A percentile compares a stretch with the other conserved stretches of the same genome.
Conservation (phyloP, 2,797 vertebrate species). For the Chaetophractus vellerosus region DNA sequence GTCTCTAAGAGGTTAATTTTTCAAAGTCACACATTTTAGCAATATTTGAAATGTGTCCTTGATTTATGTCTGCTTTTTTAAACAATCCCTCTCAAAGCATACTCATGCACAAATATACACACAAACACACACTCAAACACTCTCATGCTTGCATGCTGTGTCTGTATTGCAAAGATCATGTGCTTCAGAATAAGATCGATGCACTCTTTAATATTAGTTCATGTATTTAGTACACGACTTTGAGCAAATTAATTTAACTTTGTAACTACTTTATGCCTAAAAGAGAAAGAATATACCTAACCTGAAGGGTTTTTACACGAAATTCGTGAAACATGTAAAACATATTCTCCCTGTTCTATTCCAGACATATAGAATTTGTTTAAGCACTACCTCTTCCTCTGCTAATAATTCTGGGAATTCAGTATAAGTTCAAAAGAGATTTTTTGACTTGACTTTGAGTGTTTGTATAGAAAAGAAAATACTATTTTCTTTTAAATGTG, state of each 20-base stretch:
- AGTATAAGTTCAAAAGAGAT: background rate
- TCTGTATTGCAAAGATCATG: background rate
- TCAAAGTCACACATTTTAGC: background rate
- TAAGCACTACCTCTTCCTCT: background rate
- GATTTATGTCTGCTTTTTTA: slow-evolving; percentile 28
- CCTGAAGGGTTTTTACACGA: background rate
- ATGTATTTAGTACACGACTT: background rate
- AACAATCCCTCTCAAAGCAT: background rate
- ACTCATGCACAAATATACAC: background rate
- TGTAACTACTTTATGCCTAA: slow-evolving; percentile 12
- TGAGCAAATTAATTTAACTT: background rate
- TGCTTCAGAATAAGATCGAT: background rate
- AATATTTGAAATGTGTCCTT: background rate
- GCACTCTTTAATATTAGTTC: background rate
- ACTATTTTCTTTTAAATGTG: background rate
- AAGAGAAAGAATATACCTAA: background rate
- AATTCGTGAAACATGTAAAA: slow-evolving; percentile 24
- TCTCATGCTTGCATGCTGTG: background rate
- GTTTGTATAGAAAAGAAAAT: background rate
- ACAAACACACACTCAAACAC: background rate
- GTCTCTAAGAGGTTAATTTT: background rate
- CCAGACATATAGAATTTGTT: background rate
- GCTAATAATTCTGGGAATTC: slow-evolving; percentile 25
- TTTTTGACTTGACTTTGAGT: slow-evolving; percentile 27
- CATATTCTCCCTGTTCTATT: background rate